Evolutionary conservation across 2,113 vertebrate species (phyloP), one percentile per base, ranked within the genome.

Genomic region (Malurus cyaneus): DNA sequence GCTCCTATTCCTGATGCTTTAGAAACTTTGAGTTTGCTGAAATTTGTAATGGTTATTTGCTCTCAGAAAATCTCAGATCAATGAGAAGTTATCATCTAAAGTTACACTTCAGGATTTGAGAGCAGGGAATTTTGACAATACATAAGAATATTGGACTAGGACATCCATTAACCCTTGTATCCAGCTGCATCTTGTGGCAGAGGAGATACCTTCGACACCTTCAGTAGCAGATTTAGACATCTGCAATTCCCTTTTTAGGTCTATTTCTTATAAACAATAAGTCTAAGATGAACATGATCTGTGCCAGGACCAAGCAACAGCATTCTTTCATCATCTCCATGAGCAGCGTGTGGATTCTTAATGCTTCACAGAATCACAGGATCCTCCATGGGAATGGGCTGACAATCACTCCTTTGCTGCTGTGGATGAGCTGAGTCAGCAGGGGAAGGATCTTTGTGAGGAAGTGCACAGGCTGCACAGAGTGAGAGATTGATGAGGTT

Each of bases 161-260:
- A 79, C 65, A 86, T 65, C 78, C 84, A 92, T 52, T 53, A 89
- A 88, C 89, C 76, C 57, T 77, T 52, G 41, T 88, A 50, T 72
- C 76, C 80, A 82, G 19, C 52, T 74, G 60, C 26, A 53, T 90
- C 34, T 72, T 74, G 49, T 32, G 59, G 32, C 71, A 86, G 23
- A 80, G 47, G 32, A 88, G 49, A 77, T 24, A 49, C 86, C 21
- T 31, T 67, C 39, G 84, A 56, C 11, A 52, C 41, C 12, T 93
- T 82, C 81, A 79, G 56, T 66, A 71, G 36, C 46, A 78, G 69
- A 41, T 88, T 85, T 94, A 80, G 56, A 54, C 31, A 14, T 66
- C 39, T 56, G 14, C 10, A 73, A 61, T 24, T 5, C 18, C 28
- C 31, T 78, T 78, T 61, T 19, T 5, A 42, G 56, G 18, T 49